These are phyloP conservation scores for Lamprotornis superbus DNA, from an alignment of 2,113 vertebrate genomes.

Conservation along the genomic window DNA sequence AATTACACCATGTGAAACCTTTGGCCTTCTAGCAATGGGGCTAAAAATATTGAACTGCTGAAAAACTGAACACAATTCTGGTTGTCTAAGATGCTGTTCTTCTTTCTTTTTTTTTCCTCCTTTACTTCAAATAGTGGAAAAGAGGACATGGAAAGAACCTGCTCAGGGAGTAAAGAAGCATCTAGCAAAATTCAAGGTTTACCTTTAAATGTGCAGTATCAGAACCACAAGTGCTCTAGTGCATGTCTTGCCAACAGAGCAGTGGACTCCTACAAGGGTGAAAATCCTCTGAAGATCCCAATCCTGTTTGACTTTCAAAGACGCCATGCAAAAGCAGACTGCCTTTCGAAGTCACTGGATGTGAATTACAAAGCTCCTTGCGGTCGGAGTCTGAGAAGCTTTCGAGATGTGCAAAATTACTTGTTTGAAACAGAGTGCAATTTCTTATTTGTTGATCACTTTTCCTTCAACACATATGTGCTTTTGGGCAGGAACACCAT, in stretches of 20 bases:
- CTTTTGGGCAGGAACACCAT: constrained; percentile 68
- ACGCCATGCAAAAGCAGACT: constrained; percentile 70
- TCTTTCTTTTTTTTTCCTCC: background rate
- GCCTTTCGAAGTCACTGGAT: constrained; percentile 55
- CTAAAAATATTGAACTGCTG: background rate
- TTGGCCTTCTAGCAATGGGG: background rate
- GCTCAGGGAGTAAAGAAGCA: constrained; percentile 1
- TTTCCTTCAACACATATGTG: constrained; percentile 86
- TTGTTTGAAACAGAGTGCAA: constrained; percentile 80
- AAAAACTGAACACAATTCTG: background rate
- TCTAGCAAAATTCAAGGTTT: background rate
- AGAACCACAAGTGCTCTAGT: constrained; percentile 74
- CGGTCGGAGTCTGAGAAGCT: constrained; percentile 80
- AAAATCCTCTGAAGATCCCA: constrained; percentile 87
- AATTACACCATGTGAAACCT: background rate
- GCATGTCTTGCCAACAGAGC: constrained; percentile 74
- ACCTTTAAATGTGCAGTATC: constrained; percentile 21
- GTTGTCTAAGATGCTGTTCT: background rate
- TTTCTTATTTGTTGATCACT: constrained; percentile 85
- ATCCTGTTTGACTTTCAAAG: constrained; percentile 85
- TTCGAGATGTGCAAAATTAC: constrained; percentile 82
- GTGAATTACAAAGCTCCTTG: constrained; percentile 90
- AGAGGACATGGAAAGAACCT: background rate
- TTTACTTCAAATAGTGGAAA: constrained; percentile 34
- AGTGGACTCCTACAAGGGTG: constrained; percentile 65